A percentile compares a stretch with the other conserved stretches of the same genome.
Evolutionary conservation across 2,797 vertebrate genomes (phyloP).

Genomic region (Sciurus carolinensis): DNA sequence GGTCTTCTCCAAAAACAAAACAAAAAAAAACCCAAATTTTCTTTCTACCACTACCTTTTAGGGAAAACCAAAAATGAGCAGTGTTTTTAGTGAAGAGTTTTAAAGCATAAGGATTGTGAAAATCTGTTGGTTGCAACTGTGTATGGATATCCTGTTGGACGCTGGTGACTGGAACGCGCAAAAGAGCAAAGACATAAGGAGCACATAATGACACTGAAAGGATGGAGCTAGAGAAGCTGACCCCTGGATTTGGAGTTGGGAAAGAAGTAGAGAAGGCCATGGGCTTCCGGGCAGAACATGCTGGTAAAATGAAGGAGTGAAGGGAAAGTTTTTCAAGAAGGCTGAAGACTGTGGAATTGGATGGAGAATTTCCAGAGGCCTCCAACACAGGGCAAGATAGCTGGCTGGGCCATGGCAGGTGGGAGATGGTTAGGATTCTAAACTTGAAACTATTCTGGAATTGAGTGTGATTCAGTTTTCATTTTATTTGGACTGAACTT

Average conservation of each 20-base stretch:
- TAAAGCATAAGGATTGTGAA: neutral
- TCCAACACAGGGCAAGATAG: slow-evolving; percentile 32
- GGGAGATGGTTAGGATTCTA: neutral
- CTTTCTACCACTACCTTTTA: neutral
- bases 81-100: neutral
- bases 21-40: neutral
- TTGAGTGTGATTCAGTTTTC: slow-evolving; percentile 72
- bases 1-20: neutral
- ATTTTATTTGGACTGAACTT: slow-evolving; percentile 59
- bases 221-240: neutral
- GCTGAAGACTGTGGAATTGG: neutral
- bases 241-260: neutral
- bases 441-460: slow-evolving; percentile 63
- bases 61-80: neutral
- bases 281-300: neutral
- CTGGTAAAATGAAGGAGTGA: neutral
- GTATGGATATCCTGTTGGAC: neutral
- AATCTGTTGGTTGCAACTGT: neutral
- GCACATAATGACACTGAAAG: neutral
- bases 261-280: neutral
- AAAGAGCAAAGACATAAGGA: neutral
- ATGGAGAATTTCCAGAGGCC: neutral
- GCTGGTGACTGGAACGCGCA: neutral
- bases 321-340: neutral
- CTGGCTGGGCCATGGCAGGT: neutral